Evolutionary conservation across 2,113 vertebrate genomes (phyloP).

Genomic region (Galemys pyrenaicus): DNA sequence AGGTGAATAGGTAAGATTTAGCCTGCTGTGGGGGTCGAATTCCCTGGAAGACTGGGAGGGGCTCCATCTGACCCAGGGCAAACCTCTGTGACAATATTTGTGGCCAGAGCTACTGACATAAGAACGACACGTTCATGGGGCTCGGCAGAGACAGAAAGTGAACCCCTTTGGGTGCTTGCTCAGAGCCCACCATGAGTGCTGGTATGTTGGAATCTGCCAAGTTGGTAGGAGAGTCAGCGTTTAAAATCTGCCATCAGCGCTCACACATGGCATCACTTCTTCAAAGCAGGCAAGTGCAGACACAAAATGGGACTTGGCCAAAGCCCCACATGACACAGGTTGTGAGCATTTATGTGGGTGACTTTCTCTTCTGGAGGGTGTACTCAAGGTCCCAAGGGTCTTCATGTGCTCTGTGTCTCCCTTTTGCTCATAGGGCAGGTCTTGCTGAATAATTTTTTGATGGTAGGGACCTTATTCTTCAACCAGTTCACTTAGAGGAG

Average conservation of each 20-base stretch:
- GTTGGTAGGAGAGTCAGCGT: background rate
- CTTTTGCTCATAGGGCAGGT: background rate
- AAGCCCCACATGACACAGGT: background rate
- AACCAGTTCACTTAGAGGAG: background rate
- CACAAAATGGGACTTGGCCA: background rate
- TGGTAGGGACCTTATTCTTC: background rate
- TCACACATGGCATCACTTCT: too few species aligned
- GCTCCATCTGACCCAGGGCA: background rate
- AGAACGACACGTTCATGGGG: rapidly evolving
- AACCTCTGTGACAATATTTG: background rate
- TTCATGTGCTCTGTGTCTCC: background rate
- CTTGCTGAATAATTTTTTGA: background rate
- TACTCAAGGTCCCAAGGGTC: background rate
- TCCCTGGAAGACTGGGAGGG: background rate
- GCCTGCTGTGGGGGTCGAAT: background rate
- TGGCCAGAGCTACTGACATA: background rate
- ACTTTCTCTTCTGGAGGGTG: background rate
- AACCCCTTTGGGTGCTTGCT: background rate
- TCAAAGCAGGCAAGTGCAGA: background rate
- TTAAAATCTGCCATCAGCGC: background rate
- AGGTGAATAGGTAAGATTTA: constrained; percentile 25
- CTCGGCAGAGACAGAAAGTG: background rate
- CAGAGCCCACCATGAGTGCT: background rate
- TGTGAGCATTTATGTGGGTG: background rate
- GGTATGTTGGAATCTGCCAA: background rate